Evolutionary conservation across 2,888 invertebrate species (phyloP), one percentile per base, ranked within the genome.

Genomic region (Nephrocerus scutellatus): DNA sequence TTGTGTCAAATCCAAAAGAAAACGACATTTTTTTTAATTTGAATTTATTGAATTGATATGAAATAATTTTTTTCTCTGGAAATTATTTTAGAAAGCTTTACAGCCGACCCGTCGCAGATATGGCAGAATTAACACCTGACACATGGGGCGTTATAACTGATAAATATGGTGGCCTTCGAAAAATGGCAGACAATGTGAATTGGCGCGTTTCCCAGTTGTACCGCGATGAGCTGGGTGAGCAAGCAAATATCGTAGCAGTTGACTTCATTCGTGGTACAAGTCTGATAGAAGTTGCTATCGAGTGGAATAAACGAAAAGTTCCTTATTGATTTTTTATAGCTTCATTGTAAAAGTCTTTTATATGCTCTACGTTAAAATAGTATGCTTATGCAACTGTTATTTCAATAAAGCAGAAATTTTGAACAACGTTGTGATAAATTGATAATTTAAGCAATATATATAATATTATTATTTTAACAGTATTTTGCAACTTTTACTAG

Each of bases 61-160:
- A n/a, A n/a, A n/a, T n/a, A n/a, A n/a, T 75, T 75, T 0, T 57
- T 77, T 50, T 72, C 19, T 73, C 64, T 19, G 20, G 13, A 28
- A 24, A 12, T 14, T 15, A 19, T 42, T 23, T 22, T 37, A 63
- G 62, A 13, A 51, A 61, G 6, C 53, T 60, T 15, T 60, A 58
- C 2, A 63, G 62, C 28, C 59, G 66, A 6, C 68, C 72, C 2
- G 68, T 74, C 50, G 75, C 80, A 14, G 74, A 80, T 37, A 82
- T 82, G 82, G 79, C 80, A 0, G 78, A 82, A 60, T 53, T 82
- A 29, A 82, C 82, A 0, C 79, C 80, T 1, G 74, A 72, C 49
- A 66, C 76, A 0, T 66, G 73, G 57, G 76, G 76, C 48, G 71
- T 80, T 4, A 64, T 80, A 20, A 63, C 74, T 22, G 72, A 76